These are phyloP conservation scores for Antheraea yamamai DNA, from an alignment of 2,888 invertebrate genomes.

Conservation along the genomic window DNA sequence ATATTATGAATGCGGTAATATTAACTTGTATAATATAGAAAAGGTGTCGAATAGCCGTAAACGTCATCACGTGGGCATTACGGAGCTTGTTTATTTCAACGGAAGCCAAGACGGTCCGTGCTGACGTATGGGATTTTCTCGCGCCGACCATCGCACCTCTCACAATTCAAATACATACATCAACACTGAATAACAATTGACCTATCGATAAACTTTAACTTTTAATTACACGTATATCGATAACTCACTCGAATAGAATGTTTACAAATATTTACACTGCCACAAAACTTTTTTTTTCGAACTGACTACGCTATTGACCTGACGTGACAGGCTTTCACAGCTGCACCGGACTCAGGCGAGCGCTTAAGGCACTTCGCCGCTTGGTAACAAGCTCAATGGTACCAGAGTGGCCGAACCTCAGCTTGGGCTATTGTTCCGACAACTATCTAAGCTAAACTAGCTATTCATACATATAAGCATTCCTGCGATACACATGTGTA, in stretches of 20 bases:
- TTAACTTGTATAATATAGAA: slow-evolving; percentile 4
- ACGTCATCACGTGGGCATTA: slow-evolving; percentile 28
- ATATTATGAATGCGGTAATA: background rate
- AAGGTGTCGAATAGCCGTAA: slow-evolving; percentile 21
- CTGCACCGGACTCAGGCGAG: no score
- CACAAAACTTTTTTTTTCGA: background rate
- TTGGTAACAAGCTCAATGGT: no score
- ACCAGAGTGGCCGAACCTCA: no score
- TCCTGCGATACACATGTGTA: no score
- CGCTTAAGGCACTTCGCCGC: no score
- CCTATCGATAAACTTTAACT: slow-evolving; percentile 24
- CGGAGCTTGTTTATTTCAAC: slow-evolving; percentile 30
- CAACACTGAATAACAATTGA: slow-evolving; percentile 22
- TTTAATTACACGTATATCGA: background rate
- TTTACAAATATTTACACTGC: background rate
- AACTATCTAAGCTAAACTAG: no score
- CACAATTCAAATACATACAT: slow-evolving; percentile 9
- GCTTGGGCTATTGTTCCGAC: no score
- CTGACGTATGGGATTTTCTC: slow-evolving; percentile 25
- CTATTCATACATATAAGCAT: no score
- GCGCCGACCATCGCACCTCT: background rate
- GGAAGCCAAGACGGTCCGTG: slow-evolving; percentile 24
- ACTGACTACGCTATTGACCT: no score
- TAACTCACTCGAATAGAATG: background rate
- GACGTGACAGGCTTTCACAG: no score